Percentiles rank a stretch among this genome's conserved stretches.
phyloP scores from a whole-genome alignment of 2,888 invertebrate species.

The Drosophila macrospina region DNA sequence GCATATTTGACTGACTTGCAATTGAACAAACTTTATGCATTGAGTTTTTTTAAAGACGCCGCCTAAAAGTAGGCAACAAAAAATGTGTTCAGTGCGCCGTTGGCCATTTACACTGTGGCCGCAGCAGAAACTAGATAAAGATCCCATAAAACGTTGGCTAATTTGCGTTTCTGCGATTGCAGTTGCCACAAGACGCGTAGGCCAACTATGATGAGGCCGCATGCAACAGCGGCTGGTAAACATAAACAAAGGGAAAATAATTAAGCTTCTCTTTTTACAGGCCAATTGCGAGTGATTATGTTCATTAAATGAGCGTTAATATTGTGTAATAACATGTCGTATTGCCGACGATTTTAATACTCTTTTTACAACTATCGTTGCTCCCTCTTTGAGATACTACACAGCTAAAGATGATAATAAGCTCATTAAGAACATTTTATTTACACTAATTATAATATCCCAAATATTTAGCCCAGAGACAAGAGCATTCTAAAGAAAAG shows the following conservation, averaged over 20 bases:
- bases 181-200: slow-evolving; percentile 25
- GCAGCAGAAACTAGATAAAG: slow-evolving; percentile 14
- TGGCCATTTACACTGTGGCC: background rate
- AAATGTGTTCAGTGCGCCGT: background rate
- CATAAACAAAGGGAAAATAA: slow-evolving; percentile 27
- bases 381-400: background rate
- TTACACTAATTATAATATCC: background rate
- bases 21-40: slow-evolving; percentile 18
- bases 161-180: slow-evolving; percentile 40
- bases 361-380: background rate
- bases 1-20: background rate
- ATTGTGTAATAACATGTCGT: slow-evolving; percentile 22
- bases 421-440: background rate
- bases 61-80: slow-evolving; percentile 70
- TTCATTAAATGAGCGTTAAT: slow-evolving; percentile 13
- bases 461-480: background rate
- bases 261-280: slow-evolving; percentile 49
- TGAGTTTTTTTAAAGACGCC: background rate
- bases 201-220: slow-evolving; percentile 16
- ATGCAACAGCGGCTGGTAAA: slow-evolving; percentile 11
- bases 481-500: background rate
- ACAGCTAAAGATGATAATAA: background rate
- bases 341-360: background rate
- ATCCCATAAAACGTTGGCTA: slow-evolving; percentile 29
- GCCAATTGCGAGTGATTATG: slow-evolving; percentile 30